These are phyloP conservation scores for Rhadinocentrus ornatus DNA, from an alignment of 2,797 vertebrate species.

Conservation along the genomic window DNA sequence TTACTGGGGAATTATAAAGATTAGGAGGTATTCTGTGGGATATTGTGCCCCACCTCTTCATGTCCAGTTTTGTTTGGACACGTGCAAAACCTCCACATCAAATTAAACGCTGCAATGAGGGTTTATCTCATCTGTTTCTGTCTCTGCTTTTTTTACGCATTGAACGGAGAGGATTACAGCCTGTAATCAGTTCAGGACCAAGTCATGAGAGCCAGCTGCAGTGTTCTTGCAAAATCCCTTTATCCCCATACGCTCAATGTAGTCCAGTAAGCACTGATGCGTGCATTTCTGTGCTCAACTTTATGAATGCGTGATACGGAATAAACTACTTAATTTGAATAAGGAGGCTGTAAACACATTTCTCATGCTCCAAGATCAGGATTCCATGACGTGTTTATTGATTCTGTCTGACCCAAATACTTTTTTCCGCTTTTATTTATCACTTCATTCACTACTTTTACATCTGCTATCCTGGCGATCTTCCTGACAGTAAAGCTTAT, in stretches of 20 bases:
- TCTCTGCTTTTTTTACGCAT: constrained; percentile 46
- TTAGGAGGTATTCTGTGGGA: constrained; percentile 34
- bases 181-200: constrained; percentile 78
- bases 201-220: constrained; percentile 65
- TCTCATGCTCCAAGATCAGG: neutral
- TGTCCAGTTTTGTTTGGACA: constrained; percentile 17
- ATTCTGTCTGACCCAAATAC: constrained; percentile 24
- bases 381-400: constrained; percentile 37
- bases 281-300: constrained; percentile 58
- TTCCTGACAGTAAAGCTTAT: constrained; percentile 25
- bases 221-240: constrained; percentile 73
- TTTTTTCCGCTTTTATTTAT: constrained; percentile 20
- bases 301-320: constrained; percentile 63
- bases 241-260: constrained; percentile 63
- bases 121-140: constrained; percentile 58
- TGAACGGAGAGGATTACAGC: constrained; percentile 75
- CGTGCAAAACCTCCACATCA: constrained; percentile 20
- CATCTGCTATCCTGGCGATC: constrained; percentile 11
- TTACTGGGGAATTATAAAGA: constrained; percentile 32
- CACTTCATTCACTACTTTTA: constrained; percentile 11
- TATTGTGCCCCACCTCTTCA: constrained; percentile 26
- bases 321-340: constrained; percentile 68
- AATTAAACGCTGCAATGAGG: constrained; percentile 45
- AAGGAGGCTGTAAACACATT: constrained; percentile 45
- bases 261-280: constrained; percentile 40